These are phyloP conservation scores for Steinernema feltiae DNA, from an alignment of 1,140 invertebrate species.

Conservation along the genomic window DNA sequence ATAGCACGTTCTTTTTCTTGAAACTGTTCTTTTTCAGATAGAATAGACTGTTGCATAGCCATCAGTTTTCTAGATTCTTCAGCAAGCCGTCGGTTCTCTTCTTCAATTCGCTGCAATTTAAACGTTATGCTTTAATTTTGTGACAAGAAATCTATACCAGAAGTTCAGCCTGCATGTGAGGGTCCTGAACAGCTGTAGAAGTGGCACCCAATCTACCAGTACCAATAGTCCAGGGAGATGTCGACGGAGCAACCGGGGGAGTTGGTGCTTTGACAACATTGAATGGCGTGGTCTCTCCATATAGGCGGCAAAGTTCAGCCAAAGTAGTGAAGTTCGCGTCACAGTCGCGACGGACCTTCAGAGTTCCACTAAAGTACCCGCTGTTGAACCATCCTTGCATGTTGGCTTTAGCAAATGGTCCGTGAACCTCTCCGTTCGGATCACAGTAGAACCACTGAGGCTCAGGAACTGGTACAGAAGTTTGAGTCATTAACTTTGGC, in stretches of 20 bases:
- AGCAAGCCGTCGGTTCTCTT: background rate
- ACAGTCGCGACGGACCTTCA: constrained; percentile 9
- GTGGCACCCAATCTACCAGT: too few relatives aligned
- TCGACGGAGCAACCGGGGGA: background rate
- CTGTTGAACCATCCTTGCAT: constrained; percentile 24
- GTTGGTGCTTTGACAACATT: background rate
- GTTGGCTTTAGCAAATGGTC: constrained; percentile 24
- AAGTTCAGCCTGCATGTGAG: background rate
- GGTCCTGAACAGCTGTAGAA: background rate
- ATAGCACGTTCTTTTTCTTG: background rate
- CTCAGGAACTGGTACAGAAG: background rate
- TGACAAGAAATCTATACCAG: background rate
- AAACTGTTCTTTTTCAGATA: background rate
- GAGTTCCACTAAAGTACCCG: constrained; percentile 25
- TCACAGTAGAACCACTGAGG: constrained; percentile 17
- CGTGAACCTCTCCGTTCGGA: constrained; percentile 12
- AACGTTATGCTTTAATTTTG: background rate
- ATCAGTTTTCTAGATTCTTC: background rate
- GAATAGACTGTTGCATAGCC: background rate
- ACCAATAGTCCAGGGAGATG: background rate
- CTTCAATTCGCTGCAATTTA: background rate
- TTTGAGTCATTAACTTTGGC: background rate
- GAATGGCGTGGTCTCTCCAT: background rate
- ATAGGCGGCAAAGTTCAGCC: constrained; percentile 6
- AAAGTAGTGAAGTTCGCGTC: constrained; percentile 21